Conservation (phyloP, 1,140 invertebrate species). For the Panagrolaimus sp. region DNA sequence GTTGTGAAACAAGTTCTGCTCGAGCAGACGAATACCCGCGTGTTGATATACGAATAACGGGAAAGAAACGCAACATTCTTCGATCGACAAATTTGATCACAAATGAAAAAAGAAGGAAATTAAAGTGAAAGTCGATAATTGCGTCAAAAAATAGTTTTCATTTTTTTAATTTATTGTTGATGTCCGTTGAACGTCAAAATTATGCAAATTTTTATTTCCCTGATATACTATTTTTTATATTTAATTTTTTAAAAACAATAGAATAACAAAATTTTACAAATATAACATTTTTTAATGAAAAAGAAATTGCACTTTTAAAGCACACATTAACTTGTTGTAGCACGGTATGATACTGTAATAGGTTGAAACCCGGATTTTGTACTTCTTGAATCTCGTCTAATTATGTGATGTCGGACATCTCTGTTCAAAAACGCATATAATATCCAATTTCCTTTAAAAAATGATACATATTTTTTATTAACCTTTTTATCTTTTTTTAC, state of each 20-base stretch:
- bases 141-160: no score
- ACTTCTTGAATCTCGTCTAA: neutral
- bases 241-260: no score
- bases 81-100: neutral
- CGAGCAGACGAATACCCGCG: neutral
- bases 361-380: neutral
- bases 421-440: conserved; percentile 27
- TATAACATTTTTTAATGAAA: no score
- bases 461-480: no score
- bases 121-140: no score
- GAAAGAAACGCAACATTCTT: conserved; percentile 9
- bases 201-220: no score
- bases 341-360: neutral
- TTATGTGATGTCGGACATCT: conserved; percentile 20
- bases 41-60: neutral
- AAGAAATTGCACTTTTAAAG: no score
- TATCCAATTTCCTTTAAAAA: conserved; percentile 21
- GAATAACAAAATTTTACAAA: no score
- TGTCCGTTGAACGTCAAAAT: no score
- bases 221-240: no score
- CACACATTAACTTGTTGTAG: neutral
- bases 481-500: conserved; percentile 17
- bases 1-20: conserved; percentile 3
- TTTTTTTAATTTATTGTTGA: no score
- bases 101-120: no score